A percentile compares a stretch with the other conserved stretches of the same genome.
These are phyloP conservation scores for Oreochromis grahami DNA, from an alignment of 2,797 vertebrate genomes.

Conservation along the genomic window DNA sequence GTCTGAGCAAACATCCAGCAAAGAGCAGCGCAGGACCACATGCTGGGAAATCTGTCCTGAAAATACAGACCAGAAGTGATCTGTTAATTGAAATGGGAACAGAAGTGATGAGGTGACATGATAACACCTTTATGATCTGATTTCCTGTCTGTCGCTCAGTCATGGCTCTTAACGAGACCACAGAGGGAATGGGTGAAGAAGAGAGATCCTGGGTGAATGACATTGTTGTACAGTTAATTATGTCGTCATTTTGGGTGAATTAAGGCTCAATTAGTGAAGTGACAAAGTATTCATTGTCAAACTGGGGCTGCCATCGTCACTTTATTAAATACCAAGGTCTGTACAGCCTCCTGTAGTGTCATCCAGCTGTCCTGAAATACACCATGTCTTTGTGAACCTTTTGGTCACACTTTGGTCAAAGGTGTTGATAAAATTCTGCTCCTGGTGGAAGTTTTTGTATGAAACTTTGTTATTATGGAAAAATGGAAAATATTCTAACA, in stretches of 20 bases:
- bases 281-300: conserved; percentile 22
- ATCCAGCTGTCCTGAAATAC: not conserved
- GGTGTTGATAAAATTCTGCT: not conserved
- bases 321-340: not conserved
- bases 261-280: conserved; percentile 76
- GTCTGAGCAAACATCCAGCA: not conserved
- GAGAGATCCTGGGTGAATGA: conserved; percentile 50
- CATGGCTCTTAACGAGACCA: conserved; percentile 87
- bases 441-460: not conserved
- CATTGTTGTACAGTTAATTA: conserved; percentile 89
- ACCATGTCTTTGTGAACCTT: not conserved
- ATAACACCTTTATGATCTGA: conserved; percentile 48
- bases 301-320: not conserved
- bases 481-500: not conserved
- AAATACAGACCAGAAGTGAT: conserved; percentile 12
- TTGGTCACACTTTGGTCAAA: not conserved
- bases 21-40: conserved; percentile 42
- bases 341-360: not conserved
- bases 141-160: conserved; percentile 88
- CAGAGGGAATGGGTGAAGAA: conserved; percentile 66
- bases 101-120: conserved; percentile 47
- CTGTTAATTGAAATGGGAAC: conserved; percentile 84
- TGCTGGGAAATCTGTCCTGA: conserved; percentile 22
- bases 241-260: conserved; percentile 87
- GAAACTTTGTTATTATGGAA: not conserved